These are phyloP conservation scores for Lonchura striata DNA, from an alignment of 2,113 vertebrate genomes.

Conservation along the genomic window DNA sequence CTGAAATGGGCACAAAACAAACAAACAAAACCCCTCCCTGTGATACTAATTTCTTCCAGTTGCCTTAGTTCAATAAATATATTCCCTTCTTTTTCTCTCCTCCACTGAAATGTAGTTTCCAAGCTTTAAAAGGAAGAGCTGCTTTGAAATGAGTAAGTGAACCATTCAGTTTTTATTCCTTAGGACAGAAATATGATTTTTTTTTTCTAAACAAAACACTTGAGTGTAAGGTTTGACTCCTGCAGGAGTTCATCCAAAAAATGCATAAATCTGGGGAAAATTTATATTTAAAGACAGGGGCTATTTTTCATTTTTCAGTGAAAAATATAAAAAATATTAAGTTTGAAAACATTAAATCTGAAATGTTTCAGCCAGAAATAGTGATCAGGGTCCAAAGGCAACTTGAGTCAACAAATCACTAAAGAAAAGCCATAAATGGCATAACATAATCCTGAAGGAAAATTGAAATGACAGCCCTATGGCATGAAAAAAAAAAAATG, in stretches of 20 bases:
- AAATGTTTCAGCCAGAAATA: neutral
- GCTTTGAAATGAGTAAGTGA: constrained; percentile 1
- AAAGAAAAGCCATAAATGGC: neutral
- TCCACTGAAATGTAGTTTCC: neutral
- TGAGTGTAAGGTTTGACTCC: neutral
- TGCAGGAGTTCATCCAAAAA: neutral
- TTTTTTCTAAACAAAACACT: neutral
- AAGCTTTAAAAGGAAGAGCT: neutral
- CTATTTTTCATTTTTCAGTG: neutral
- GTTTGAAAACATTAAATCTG: neutral
- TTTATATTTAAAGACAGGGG: neutral
- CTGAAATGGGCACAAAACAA: constrained; percentile 22
- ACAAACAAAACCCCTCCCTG: constrained; percentile 5
- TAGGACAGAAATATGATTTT: neutral
- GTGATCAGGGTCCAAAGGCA: neutral
- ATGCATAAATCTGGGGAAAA: neutral
- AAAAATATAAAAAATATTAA: neutral
- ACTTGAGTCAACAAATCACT: neutral
- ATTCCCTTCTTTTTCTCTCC: neutral
- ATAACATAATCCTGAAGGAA: neutral
- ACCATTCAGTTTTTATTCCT: neutral
- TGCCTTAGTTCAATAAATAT: neutral
- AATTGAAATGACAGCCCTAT: neutral
- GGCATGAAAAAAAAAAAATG: neutral
- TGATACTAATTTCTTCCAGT: neutral